Evolutionary conservation across 2,113 vertebrate species (phyloP).

Genomic region (Hirundichthys speculiger): DNA sequence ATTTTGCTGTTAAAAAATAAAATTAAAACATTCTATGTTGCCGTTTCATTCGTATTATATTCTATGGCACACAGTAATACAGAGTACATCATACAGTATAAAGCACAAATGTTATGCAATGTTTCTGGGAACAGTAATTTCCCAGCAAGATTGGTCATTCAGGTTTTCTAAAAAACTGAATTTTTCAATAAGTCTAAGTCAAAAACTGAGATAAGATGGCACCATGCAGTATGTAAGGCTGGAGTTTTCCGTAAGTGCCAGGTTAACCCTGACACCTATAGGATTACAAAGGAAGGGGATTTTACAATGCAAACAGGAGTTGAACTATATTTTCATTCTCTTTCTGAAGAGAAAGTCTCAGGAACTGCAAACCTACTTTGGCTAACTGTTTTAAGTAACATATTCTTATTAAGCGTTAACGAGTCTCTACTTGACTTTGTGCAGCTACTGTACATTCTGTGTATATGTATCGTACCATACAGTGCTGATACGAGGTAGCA

Average conservation of each 20-base stretch:
- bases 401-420: not conserved
- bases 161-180: conserved; percentile 35
- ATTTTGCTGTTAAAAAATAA: too few relatives aligned
- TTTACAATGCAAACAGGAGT: conserved; percentile 6
- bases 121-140: conserved; percentile 9
- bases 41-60: conserved; percentile 28
- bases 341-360: not conserved
- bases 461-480: conserved; percentile 38
- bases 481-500: conserved; percentile 59
- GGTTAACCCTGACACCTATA: not conserved
- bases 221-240: conserved; percentile 63
- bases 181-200: conserved; percentile 2
- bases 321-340: conserved; percentile 10
- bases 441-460: conserved; percentile 29
- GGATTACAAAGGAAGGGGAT: not conserved
- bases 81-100: conserved; percentile 10
- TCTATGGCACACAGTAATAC: conserved; percentile 29
- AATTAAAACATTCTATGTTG: conserved; percentile 17
- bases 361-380: conserved; percentile 11
- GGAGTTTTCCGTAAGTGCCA: conserved; percentile 16
- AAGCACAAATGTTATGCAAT: conserved; percentile 22
- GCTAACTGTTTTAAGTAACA: conserved; percentile 13
- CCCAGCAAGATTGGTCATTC: conserved; percentile 36
- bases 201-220: conserved; percentile 33
- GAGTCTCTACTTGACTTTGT: conserved; percentile 17